These are phyloP conservation scores for Oncorhynchus masou DNA, from an alignment of 2,113 vertebrate genomes.

Conservation along the genomic window DNA sequence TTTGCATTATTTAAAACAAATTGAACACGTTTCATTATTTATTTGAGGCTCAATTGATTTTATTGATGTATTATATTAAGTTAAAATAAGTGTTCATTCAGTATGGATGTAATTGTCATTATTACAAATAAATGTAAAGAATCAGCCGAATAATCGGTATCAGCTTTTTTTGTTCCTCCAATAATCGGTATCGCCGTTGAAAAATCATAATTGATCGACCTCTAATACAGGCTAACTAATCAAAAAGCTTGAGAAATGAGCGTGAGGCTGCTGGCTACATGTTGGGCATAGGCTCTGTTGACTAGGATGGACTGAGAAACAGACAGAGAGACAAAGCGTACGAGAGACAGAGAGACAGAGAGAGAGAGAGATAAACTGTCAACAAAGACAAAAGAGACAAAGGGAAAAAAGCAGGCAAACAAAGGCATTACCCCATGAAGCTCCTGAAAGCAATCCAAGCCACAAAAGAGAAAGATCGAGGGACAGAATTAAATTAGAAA, in stretches of 20 bases:
- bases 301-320: background rate
- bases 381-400: conserved; percentile 15
- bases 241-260: background rate
- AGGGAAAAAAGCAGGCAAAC: conserved; percentile 34
- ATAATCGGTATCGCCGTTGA: too few species aligned
- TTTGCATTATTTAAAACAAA: too few species aligned
- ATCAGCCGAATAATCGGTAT: too few species aligned
- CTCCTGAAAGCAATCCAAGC: conserved; percentile 92
- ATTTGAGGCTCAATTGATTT: too few species aligned
- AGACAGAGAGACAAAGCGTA: background rate
- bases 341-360: background rate
- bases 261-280: background rate
- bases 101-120: too few species aligned
- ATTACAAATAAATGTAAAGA: too few species aligned
- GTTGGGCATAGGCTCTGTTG: background rate
- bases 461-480: conserved; percentile 55
- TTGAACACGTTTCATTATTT: too few species aligned
- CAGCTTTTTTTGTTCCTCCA: too few species aligned
- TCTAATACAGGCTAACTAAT: background rate
- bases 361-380: background rate
- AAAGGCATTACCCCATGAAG: conserved; percentile 93
- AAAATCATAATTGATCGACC: too few species aligned
- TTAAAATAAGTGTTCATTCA: too few species aligned
- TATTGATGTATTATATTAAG: too few species aligned
- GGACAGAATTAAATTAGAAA: conserved; percentile 3